A percentile compares a stretch with the other conserved stretches of the same genome.
Evolutionary conservation across 2,888 invertebrate species (phyloP).

Genomic region (Reticulitermes lucifugus): DNA sequence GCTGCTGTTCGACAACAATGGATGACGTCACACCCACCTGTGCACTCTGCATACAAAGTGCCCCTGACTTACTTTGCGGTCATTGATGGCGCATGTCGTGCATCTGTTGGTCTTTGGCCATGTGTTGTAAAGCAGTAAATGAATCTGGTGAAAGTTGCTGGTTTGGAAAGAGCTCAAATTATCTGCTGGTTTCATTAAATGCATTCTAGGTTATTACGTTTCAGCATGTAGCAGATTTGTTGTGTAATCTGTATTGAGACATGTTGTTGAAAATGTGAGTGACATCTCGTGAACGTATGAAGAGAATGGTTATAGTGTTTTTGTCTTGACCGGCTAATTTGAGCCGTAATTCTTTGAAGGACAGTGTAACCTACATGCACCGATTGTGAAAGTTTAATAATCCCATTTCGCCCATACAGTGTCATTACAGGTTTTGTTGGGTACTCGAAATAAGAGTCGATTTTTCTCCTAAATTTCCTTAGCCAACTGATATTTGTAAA

Average conservation of each 20-base stretch:
- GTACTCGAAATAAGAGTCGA: too few relatives aligned
- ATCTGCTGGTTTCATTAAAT: not conserved
- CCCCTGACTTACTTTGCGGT: not conserved
- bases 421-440: too few relatives aligned
- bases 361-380: too few relatives aligned
- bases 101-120: too few relatives aligned
- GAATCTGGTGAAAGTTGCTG: conserved; percentile 1
- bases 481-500: too few relatives aligned
- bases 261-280: not conserved
- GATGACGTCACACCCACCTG: not conserved
- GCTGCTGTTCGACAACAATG: not conserved
- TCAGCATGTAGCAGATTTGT: not conserved
- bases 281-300: not conserved
- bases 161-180: conserved; percentile 17
- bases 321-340: not conserved
- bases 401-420: too few relatives aligned
- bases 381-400: too few relatives aligned
- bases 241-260: not conserved
- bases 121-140: not conserved
- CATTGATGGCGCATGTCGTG: not conserved
- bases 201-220: not conserved
- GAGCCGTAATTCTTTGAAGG: too few relatives aligned
- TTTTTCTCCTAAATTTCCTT: too few relatives aligned
- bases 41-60: conserved; percentile 23
- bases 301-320: not conserved